Conservation (phyloP, 2,113 vertebrate species). For the Tympanuchus pallidicinctus region DNA sequence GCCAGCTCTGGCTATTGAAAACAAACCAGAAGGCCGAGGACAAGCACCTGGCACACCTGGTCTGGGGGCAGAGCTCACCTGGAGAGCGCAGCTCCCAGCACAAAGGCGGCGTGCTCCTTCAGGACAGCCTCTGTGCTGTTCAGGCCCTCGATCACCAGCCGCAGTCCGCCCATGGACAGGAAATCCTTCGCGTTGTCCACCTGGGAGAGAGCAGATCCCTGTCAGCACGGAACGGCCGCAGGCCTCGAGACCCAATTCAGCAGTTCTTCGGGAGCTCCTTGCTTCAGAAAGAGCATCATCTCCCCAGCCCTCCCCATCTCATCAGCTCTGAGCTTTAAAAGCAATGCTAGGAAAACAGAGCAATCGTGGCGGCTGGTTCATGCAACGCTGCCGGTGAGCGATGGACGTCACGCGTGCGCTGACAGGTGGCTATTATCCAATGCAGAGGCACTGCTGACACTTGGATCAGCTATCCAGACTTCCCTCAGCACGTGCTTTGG, state of each 20-base stretch:
- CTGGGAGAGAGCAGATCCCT: conserved; percentile 71
- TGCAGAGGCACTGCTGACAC: background rate
- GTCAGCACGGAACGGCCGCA: background rate
- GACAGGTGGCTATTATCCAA: conserved; percentile 18
- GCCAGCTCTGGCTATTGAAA: background rate
- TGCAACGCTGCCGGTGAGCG: background rate
- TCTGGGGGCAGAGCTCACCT: conserved; percentile 75
- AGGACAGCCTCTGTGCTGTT: conserved; percentile 86
- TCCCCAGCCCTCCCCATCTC: background rate
- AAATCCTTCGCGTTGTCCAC: conserved; percentile 94
- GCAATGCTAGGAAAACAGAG: background rate
- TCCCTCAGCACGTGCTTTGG: background rate
- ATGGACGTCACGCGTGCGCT: background rate
- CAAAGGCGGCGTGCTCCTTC: conserved; percentile 89
- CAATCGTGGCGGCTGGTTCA: fast-evolving
- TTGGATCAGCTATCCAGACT: conserved; percentile 34
- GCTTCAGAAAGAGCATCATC: background rate
- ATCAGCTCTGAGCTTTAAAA: background rate
- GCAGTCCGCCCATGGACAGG: conserved; percentile 88
- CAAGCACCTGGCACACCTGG: background rate
- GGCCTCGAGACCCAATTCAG: background rate
- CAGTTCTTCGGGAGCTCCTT: background rate
- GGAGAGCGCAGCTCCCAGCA: conserved; percentile 90
- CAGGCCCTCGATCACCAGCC: conserved; percentile 83
- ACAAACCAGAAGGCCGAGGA: background rate